Evolutionary conservation across 2,888 invertebrate species (phyloP), one percentile per base, ranked within the genome.

Genomic region (Apotomis betuletana): DNA sequence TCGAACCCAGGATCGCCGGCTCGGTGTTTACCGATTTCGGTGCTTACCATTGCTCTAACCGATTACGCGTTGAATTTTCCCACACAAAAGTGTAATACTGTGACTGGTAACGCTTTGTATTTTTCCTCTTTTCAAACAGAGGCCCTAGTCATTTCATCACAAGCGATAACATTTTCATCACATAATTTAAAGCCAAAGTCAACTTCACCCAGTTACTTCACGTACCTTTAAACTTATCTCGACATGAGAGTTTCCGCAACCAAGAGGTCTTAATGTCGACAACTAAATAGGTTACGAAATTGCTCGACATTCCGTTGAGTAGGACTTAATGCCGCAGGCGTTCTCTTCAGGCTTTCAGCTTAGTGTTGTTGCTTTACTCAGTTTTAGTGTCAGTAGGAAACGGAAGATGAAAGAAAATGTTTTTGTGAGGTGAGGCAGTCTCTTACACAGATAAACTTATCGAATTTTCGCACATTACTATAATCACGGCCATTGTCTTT

Each of bases 281-380:
- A 13, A 36, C 71, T 58, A 71, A 71, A 67, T 71, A 67, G 70
- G 71, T 71, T 57, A 49, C 27, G 61, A 44, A 67, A 62, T 67
- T 71, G 51, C 67, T 67, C 65, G 27, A 52, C 67, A 51, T 61
- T 71, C 57, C 9, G 49, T 61, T 44, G 57, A 62, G 55, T 65
- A 65, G 46, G 71, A 67, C 57, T 65, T 70, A 70, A 70, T 71
- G 67, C 67, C 57, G 67, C 57, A 61, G 61, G 67, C 67, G 51
- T 55, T 67, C 13, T 65, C 60, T 61, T 62, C 55, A 49, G 38
- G 52, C 44, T 71, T 61, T 67, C 6, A 41, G 61, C 55, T 71
- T 58, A 70, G 65, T 61, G 60, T 57, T 69, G 63, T 15, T 51
- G 46, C 52, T 52, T 52, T 38, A 54, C 46, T 5, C 49, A 67